Conservation (phyloP, 2,113 vertebrate genomes). For the Pituophis catenifer region DNA sequence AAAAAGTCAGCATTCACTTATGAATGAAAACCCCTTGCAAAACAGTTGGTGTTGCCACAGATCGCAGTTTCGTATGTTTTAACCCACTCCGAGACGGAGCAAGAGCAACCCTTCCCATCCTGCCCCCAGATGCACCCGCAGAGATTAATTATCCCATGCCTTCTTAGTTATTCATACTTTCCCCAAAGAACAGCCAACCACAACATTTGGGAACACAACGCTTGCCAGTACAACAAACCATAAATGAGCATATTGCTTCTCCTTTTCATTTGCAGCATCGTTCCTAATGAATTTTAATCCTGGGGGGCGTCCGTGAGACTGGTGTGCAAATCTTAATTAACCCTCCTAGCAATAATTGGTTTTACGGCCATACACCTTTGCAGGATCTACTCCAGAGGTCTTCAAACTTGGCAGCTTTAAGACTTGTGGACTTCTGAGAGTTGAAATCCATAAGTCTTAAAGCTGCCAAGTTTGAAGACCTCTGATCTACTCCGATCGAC, state of each 20-base stretch:
- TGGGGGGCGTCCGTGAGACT: background rate
- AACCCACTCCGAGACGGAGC: background rate
- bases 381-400: background rate
- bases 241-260: background rate
- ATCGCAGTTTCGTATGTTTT: no score
- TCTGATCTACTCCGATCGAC: background rate
- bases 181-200: background rate
- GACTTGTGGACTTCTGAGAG: no score
- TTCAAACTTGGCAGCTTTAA: no score
- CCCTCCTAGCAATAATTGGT: constrained; percentile 6
- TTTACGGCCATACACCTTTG: background rate
- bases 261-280: background rate
- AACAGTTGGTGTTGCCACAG: background rate
- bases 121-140: background rate
- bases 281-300: background rate
- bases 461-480: no score
- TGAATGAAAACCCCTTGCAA: background rate
- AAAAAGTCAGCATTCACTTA: background rate
- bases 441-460: no score
- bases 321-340: constrained; percentile 17
- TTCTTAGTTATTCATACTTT: background rate
- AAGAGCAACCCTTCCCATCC: background rate
- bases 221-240: no score
- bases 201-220: background rate
- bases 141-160: background rate